Evolutionary conservation across 2,797 vertebrate genomes (phyloP).

Genomic region (Coendou prehensilis): DNA sequence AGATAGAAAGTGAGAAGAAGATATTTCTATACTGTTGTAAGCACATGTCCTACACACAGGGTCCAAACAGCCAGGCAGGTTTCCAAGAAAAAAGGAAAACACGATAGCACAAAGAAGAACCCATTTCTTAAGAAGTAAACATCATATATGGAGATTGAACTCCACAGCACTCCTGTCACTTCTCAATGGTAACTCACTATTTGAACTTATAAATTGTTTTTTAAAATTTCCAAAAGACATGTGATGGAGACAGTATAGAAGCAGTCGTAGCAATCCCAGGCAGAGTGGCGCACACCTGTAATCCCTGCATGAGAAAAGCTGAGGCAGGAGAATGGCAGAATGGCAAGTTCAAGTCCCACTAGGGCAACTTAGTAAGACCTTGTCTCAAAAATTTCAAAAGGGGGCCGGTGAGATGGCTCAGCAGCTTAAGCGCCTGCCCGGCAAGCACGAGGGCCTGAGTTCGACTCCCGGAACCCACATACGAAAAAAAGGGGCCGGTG

Average conservation of each 20-base stretch:
- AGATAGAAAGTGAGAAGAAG: neutral
- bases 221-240: neutral
- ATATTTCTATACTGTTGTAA: neutral
- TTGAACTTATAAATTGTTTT: neutral
- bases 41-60: neutral
- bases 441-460: too few species aligned
- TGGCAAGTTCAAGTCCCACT: neutral
- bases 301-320: neutral
- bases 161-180: neutral
- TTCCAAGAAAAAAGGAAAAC: slow-evolving; percentile 30
- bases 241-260: neutral
- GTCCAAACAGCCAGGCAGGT: neutral
- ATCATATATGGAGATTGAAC: neutral
- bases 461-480: too few species aligned
- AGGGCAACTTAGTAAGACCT: neutral
- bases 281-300: neutral
- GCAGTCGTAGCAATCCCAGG: neutral
- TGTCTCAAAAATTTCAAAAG: neutral
- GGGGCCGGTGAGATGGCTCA: too few species aligned
- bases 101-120: neutral
- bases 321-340: neutral
- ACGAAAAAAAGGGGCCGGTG: too few species aligned
- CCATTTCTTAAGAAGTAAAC: slow-evolving; percentile 3
- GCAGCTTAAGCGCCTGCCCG: too few species aligned
- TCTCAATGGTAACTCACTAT: neutral